A percentile compares a stretch with the other conserved stretches of the same genome.
These are phyloP conservation scores for Halichoerus grypus DNA, from an alignment of 2,113 vertebrate species.

Conservation along the genomic window DNA sequence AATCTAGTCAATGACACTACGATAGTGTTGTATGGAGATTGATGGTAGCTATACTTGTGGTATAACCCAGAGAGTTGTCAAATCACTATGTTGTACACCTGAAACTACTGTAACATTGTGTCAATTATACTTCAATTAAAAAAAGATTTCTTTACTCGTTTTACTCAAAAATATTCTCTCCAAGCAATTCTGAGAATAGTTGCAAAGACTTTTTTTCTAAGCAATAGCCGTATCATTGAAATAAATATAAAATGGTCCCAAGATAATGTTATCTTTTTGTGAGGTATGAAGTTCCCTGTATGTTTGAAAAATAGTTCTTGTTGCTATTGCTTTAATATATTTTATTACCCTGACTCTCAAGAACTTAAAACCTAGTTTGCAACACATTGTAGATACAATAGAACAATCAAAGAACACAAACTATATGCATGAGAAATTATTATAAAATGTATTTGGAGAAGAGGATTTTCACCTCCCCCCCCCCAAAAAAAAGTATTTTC, in stretches of 20 bases:
- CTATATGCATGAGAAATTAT: not conserved
- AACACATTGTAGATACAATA: not conserved
- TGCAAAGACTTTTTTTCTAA: not conserved
- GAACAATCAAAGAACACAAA: constrained; percentile 10
- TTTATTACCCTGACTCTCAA: not conserved
- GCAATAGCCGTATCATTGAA: not conserved
- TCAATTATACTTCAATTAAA: not conserved
- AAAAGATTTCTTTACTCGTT: not conserved
- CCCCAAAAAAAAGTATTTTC: not conserved
- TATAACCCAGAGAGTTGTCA: not conserved
- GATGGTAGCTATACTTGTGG: not conserved
- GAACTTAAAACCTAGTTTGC: not conserved
- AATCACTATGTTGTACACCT: not conserved
- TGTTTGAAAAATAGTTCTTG: not conserved
- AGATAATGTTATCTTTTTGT: not conserved
- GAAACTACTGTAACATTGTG: not conserved
- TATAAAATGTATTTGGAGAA: not conserved
- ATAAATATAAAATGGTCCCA: not conserved
- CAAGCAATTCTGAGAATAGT: not conserved
- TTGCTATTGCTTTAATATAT: not conserved
- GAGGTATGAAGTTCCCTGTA: not conserved
- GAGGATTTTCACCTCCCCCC: not conserved
- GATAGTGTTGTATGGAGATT: not conserved
- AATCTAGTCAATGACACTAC: not conserved
- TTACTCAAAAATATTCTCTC: not conserved